Conservation (phyloP, 2,797 vertebrate species). For the Circus cinereus region DNA sequence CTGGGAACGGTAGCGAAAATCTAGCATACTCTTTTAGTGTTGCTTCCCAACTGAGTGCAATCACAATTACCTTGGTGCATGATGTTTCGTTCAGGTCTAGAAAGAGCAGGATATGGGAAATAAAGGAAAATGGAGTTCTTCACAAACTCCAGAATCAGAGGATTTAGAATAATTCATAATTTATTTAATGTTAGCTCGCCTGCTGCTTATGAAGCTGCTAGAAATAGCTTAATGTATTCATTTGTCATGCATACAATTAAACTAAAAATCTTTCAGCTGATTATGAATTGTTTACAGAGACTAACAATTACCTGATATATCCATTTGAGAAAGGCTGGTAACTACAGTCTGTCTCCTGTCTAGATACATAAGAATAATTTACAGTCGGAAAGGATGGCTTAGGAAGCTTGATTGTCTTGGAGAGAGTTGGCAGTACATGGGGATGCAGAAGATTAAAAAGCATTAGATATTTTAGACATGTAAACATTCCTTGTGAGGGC, state of each 20-base stretch:
- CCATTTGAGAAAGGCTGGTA: neutral
- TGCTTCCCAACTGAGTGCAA: neutral
- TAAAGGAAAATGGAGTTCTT: neutral
- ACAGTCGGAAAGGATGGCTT: neutral
- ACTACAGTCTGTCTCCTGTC: neutral
- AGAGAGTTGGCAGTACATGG: neutral
- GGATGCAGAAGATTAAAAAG: slow-evolving; percentile 18
- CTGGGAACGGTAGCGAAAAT: neutral
- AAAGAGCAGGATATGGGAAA: neutral
- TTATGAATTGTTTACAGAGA: slow-evolving; percentile 27
- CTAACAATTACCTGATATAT: neutral
- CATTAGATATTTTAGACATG: neutral
- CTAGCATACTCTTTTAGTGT: neutral
- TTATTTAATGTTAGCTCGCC: neutral
- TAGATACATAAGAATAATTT: neutral
- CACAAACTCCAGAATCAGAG: neutral
- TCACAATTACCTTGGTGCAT: neutral
- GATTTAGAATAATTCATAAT: neutral
- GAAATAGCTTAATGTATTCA: slow-evolving; percentile 15
- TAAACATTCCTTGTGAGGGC: slow-evolving; percentile 29
- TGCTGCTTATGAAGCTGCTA: neutral
- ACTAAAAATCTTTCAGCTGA: neutral
- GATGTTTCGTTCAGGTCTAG: neutral
- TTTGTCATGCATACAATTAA: slow-evolving; percentile 8
- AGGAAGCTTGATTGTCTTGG: neutral